Base-by-base conservation (phyloP, 2,797 vertebrate genomes). In the Acipenser oxyrinchus region DNA sequence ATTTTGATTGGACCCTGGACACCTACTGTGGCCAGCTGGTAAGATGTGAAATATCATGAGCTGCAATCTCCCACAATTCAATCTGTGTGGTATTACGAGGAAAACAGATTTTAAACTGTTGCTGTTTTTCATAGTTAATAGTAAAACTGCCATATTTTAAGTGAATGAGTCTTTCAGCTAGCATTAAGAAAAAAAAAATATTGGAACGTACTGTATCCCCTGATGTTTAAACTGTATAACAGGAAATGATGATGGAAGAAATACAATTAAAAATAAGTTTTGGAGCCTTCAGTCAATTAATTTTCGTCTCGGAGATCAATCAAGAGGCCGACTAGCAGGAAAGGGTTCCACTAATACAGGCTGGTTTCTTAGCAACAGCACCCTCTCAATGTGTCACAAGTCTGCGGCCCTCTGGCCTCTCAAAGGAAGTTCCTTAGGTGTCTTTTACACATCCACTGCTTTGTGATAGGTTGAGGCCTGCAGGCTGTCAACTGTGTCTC, bases 401-500 rank as follows among this genome's bases (percentile, higher is more conserved):
- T 87, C 84, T 77, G 72, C 74, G 81, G 82, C 88, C 77, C 84
- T 80, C 82, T 77, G 85, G 82, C 84, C 86, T 72, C 73, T 68
- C 18, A 37, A 66, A 83, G 85, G 88, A 90, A 86, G 89, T 86
- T 93, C 89, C 88, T 87, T 81, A 88, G 89, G 92, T 91, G 89
- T 90, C 87, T 85, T 80, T 90, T 83, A 88, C 89, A 90, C 88
- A 82, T 77, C 73, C 74, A 84, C 88, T 15, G 86, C 84, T 80
- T 84, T 76, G 70, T 86, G 90, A 91, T 91, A 92, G 91, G 92
- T 86, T 80, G 75, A 87, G 80, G 81, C 87, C 79, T 80, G 80
- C 77, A 83, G 88, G 87, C 92, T 94, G 94, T 93, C 94, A 93
- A 84, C 87, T 76, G 55, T 2, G 77, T 94, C 90, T 92, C 93